These are phyloP conservation scores for Rugalucina vietnamica DNA, from an alignment of 2,888 invertebrate genomes.

Conservation along the genomic window DNA sequence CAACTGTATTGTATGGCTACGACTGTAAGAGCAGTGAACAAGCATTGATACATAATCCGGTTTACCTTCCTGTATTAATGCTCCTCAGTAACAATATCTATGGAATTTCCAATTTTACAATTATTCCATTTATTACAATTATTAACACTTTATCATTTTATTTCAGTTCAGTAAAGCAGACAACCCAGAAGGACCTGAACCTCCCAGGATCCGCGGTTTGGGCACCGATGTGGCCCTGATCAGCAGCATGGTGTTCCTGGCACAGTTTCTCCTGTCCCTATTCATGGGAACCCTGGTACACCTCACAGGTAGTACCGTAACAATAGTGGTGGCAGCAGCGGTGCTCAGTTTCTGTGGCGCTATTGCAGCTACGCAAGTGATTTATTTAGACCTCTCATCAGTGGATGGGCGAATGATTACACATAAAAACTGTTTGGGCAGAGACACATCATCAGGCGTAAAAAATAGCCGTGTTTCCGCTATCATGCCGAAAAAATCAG, in stretches of 20 bases:
- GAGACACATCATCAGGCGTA: no score
- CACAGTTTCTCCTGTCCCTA: constrained; percentile 93
- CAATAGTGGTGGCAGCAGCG: constrained; percentile 94
- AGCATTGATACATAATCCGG: no score
- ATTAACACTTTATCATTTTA: constrained; percentile 63
- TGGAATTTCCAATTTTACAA: no score
- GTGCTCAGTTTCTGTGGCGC: constrained; percentile 94
- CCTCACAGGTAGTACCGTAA: constrained; percentile 92
- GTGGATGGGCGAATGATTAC: no score
- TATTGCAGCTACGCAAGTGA: constrained; percentile 92
- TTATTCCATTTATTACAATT: background rate
- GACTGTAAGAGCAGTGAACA: no score
- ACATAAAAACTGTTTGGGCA: no score
- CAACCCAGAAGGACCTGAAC: constrained; percentile 6
- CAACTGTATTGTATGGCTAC: no score
- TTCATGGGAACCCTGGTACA: constrained; percentile 87
- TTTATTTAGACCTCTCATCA: constrained; percentile 96
- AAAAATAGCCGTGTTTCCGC: no score
- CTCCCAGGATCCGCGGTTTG: constrained; percentile 88
- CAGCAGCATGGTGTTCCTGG: constrained; percentile 97
- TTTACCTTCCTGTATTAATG: no score
- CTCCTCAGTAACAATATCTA: no score
- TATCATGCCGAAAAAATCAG: no score
- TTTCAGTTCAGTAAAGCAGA: constrained; percentile 65
- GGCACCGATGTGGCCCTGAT: constrained; percentile 98